Base-by-base conservation (phyloP, 2,888 invertebrate genomes). In the Eristalis tenax region DNA sequence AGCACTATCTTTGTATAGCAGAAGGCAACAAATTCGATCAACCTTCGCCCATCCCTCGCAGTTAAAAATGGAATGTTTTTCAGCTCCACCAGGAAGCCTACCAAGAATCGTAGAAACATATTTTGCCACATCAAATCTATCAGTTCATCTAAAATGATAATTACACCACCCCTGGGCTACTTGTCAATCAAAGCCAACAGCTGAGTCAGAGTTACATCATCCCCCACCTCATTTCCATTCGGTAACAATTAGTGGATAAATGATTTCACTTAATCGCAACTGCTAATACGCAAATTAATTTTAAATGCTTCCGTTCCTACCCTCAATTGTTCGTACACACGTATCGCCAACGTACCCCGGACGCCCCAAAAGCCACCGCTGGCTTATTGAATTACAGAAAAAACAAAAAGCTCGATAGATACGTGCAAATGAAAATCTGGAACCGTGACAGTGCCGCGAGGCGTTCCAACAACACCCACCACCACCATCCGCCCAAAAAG, bases 221-320 rank as follows among this genome's bases (percentile, higher is more conserved):
- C 5, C 28, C 1, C 38, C 38, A 8, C 38, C 50, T 18, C 50
- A 18, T 50, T 50, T 50, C 50, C 50, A 50, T 50, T 50, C 18
- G n/a, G 8, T 18, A 50, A 50, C 50, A 50, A 50, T 50, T 50
- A 50, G 50, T 18, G 8, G 18, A 50, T 18, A 50, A 50, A 50
- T 50, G 50, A 50, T 50, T 50, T 50, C 50, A 10, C 35, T 68
- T 71, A 61, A 84, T 80, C 50, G 71, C 68, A 77, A 74, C 68
- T 56, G 65, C 75, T 61, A 61, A 76, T 43, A 66, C 80, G 71
- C 63, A 80, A 75, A 80, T 84, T 84, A 71, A 76, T 76, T 71
- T 76, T 66, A 50, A 69, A 68, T 15, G 22, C 57, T 57, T 26
- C 23, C n/a, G 8, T 50, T 15, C 11, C 64, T 43, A 15, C 23